Percentiles rank a stretch among this genome's conserved stretches.
Conservation (phyloP, 2,113 vertebrate genomes). For the Anguilla japonica region DNA sequence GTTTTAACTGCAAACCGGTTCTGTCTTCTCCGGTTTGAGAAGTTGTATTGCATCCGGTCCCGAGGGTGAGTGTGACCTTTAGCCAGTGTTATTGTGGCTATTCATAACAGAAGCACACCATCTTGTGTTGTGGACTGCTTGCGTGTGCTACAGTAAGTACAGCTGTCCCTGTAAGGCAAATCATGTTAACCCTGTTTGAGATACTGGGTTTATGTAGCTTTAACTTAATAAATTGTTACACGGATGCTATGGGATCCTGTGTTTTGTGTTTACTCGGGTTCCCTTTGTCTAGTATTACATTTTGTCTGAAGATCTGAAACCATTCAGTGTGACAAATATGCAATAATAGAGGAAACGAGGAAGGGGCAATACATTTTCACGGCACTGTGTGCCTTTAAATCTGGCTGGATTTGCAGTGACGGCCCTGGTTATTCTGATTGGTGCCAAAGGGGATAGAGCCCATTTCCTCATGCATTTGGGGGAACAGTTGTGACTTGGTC, state of each 20-base stretch:
- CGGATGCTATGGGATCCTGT: neutral
- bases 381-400: neutral
- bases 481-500: neutral
- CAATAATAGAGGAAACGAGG: no score
- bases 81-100: neutral
- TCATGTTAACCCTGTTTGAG: neutral
- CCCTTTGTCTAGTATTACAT: no score
- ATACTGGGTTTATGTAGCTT: neutral
- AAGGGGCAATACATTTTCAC: no score
- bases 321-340: no score
- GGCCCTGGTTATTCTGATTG: constrained; percentile 3
- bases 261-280: no score
- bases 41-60: constrained; percentile 1
- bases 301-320: no score
- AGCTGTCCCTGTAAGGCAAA: neutral
- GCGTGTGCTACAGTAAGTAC: constrained; percentile 1
- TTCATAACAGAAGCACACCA: constrained; percentile 14
- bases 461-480: neutral
- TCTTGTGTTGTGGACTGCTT: constrained; percentile 6
- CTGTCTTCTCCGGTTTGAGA: neutral
- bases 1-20: neutral
- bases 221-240: neutral
- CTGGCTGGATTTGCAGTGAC: neutral
- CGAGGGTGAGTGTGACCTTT: neutral
- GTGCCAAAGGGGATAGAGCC: neutral